Percentiles rank a stretch among this genome's conserved stretches.
These are phyloP conservation scores for Eristalis intricaria DNA, from an alignment of 2,888 invertebrate genomes.

Conservation along the genomic window DNA sequence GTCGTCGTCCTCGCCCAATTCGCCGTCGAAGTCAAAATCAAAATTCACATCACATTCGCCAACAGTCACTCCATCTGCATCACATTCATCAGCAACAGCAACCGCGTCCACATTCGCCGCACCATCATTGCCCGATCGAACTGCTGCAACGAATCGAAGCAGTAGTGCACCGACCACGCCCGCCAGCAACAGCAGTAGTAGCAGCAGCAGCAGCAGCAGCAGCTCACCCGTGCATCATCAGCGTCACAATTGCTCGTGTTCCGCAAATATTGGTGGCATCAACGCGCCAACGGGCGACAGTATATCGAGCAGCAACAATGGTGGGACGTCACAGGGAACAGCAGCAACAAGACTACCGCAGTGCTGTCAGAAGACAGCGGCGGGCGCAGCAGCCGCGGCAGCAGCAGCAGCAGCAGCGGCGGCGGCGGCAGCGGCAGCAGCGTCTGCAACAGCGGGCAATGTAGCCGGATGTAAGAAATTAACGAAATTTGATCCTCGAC, in stretches of 20 bases:
- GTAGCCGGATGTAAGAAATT: slow-evolving; percentile 77
- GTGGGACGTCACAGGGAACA: slow-evolving; percentile 79
- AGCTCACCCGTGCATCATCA: slow-evolving; percentile 70
- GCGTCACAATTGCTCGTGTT: slow-evolving; percentile 73
- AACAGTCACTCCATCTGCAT: slow-evolving; percentile 52
- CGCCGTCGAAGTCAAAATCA: slow-evolving; percentile 62
- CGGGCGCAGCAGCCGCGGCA: slow-evolving; percentile 72
- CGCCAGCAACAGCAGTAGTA: slow-evolving; percentile 26
- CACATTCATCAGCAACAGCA: slow-evolving; percentile 50
- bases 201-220: slow-evolving; percentile 1
- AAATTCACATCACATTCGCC: slow-evolving; percentile 62
- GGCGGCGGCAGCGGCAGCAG: slow-evolving; percentile 57
- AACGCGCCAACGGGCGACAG: slow-evolving; percentile 46
- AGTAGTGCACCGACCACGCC: slow-evolving; percentile 70
- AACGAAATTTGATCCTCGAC: slow-evolving; percentile 80
- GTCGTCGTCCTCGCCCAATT: slow-evolving; percentile 18
- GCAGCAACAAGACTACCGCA: slow-evolving; percentile 77
- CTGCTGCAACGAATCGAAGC: slow-evolving; percentile 60
- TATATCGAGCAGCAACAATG: slow-evolving; percentile 77
- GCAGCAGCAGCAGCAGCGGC: slow-evolving; percentile 71
- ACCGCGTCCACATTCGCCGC: slow-evolving; percentile 53
- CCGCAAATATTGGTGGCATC: slow-evolving; percentile 67
- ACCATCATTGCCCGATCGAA: slow-evolving; percentile 72
- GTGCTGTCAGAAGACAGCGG: slow-evolving; percentile 77
- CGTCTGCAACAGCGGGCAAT: slow-evolving; percentile 65